These are phyloP conservation scores for Cromileptes altivelis DNA, from an alignment of 2,113 vertebrate genomes.

Conservation along the genomic window DNA sequence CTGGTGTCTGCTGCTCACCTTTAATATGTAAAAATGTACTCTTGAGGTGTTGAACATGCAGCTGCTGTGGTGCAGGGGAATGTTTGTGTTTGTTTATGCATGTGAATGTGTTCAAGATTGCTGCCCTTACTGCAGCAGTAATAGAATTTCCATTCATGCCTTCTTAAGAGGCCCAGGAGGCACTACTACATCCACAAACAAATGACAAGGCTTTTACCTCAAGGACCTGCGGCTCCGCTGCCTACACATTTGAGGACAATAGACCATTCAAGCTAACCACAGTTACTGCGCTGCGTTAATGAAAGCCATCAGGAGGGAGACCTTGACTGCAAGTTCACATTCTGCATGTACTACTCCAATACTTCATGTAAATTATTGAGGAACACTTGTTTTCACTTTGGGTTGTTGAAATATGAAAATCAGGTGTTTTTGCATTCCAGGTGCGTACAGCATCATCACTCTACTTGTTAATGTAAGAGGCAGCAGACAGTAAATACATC, in stretches of 20 bases:
- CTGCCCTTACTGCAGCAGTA: conserved; percentile 15
- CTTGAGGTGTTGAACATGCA: background rate
- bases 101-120: background rate
- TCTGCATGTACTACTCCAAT: background rate
- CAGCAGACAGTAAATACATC: background rate
- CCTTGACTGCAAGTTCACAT: conserved; percentile 18
- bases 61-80: background rate
- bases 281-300: background rate
- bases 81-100: background rate
- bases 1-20: background rate
- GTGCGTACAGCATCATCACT: background rate
- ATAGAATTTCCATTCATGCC: conserved; percentile 34
- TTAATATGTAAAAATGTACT: background rate
- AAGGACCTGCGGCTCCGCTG: conserved; percentile 10
- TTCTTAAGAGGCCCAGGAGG: conserved; percentile 17
- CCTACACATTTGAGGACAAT: conserved; percentile 18
- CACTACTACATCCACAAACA: conserved; percentile 20
- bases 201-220: conserved; percentile 29
- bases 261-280: conserved; percentile 2
- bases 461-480: background rate
- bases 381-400: conserved; percentile 8
- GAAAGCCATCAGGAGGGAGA: conserved; percentile 23
- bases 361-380: background rate
- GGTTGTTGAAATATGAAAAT: conserved; percentile 32
- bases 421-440: conserved; percentile 25